A percentile compares a stretch with the other conserved stretches of the same genome.
Evolutionary conservation across 2,797 vertebrate genomes (phyloP).

Genomic region (Meriones psammophilus): DNA sequence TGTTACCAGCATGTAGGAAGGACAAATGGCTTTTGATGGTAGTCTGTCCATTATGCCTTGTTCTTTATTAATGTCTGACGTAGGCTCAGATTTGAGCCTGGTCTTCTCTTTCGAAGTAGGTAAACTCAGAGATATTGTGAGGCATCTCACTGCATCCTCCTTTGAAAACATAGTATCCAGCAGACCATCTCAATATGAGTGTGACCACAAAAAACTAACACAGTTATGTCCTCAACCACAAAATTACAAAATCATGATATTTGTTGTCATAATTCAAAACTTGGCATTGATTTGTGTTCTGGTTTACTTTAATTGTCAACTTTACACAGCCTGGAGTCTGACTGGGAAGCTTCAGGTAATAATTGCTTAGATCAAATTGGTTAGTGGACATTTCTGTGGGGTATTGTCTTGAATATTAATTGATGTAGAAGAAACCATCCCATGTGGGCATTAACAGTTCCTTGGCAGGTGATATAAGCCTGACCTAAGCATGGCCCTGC

Average conservation of each 20-base stretch:
- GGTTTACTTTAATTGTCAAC: neutral
- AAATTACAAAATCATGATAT: neutral
- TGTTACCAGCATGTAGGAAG: neutral
- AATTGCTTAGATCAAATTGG: neutral
- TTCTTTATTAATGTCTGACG: neutral
- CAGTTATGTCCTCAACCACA: neutral
- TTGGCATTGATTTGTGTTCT: neutral
- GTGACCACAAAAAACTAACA: neutral
- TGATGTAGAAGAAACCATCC: neutral
- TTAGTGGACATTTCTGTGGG: neutral
- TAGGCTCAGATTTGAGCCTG: neutral
- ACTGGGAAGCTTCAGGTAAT: neutral
- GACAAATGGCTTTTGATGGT: neutral
- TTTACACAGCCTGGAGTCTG: neutral
- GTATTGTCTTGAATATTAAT: neutral
- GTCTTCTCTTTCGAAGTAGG: neutral
- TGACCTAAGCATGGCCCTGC: neutral
- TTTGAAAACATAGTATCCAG: neutral
- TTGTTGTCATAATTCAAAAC: neutral
- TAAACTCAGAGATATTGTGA: neutral
- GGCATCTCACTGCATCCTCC: neutral
- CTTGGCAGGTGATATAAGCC: neutral
- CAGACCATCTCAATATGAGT: neutral
- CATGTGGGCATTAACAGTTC: neutral
- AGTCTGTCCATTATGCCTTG: neutral